A percentile compares a stretch with the other conserved stretches of the same genome.
Evolutionary conservation across 30 jellyfish, hydroid and myxozoan genomes (phyloP).

Genomic region (Aurelia aurita): DNA sequence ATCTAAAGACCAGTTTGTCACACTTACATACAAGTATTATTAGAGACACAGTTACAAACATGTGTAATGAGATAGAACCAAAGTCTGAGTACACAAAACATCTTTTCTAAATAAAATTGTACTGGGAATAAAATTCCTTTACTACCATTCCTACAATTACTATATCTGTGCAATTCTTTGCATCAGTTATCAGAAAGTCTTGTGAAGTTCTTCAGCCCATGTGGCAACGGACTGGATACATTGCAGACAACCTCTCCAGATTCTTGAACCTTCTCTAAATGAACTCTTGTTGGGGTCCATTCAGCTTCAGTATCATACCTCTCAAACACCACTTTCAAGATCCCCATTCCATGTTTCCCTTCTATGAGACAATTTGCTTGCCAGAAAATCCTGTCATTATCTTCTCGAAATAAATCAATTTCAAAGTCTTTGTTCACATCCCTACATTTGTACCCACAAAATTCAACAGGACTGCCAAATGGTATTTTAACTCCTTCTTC

Average conservation of each 20-base stretch:
- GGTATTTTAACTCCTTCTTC: slow-evolving; percentile 20
- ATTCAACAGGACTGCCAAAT: slow-evolving; percentile 38
- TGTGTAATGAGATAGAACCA: too few relatives aligned
- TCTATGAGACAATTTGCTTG: slow-evolving; percentile 24
- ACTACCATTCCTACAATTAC: too few relatives aligned
- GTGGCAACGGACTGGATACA: slow-evolving; percentile 29
- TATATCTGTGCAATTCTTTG: too few relatives aligned
- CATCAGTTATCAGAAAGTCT: slow-evolving; percentile 14
- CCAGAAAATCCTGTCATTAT: slow-evolving; percentile 6
- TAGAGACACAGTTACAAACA: too few relatives aligned
- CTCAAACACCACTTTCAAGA: slow-evolving; percentile 10
- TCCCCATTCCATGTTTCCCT: slow-evolving; percentile 29
- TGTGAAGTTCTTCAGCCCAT: slow-evolving; percentile 35
- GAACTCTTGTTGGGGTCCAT: slow-evolving; percentile 45
- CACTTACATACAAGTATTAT: too few relatives aligned
- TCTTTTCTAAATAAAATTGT: too few relatives aligned
- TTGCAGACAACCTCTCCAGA: slow-evolving; percentile 41
- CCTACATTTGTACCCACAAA: slow-evolving; percentile 39
- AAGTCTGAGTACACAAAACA: too few relatives aligned
- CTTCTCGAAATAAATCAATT: not conserved
- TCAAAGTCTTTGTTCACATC: not conserved
- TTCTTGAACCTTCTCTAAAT: slow-evolving; percentile 18
- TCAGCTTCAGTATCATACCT: slow-evolving; percentile 30
- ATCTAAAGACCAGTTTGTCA: too few relatives aligned
- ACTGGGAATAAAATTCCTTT: too few relatives aligned